Evolutionary conservation across 2,888 invertebrate species (phyloP).

Genomic region (Volucella bombylans): DNA sequence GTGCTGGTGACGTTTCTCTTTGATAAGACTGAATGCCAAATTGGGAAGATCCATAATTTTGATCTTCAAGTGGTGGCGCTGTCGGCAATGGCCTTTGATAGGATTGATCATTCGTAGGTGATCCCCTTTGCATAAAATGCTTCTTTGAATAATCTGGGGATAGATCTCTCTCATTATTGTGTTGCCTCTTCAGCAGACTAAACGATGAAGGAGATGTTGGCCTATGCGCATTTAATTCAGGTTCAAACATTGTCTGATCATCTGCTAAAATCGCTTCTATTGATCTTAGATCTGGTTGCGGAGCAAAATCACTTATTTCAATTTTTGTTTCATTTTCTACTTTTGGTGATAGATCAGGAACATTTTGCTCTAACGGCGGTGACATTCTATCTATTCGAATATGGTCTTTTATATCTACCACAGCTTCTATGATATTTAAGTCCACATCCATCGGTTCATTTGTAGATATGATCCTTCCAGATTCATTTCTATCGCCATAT

Average conservation of each 20-base stretch:
- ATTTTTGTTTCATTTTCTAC: slow-evolving; percentile 78
- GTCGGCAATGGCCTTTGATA: slow-evolving; percentile 23
- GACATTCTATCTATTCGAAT: slow-evolving; percentile 78
- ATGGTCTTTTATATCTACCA: slow-evolving; percentile 78
- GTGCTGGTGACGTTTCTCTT: slow-evolving; percentile 27
- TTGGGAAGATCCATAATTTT: neutral
- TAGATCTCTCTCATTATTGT: slow-evolving; percentile 77
- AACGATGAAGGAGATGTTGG: slow-evolving; percentile 22
- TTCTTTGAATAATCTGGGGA: slow-evolving; percentile 77
- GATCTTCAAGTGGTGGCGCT: neutral
- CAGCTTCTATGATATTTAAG: slow-evolving; percentile 76
- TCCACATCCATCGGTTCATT: slow-evolving; percentile 76
- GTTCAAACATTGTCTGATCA: slow-evolving; percentile 75
- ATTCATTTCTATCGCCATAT: slow-evolving; percentile 72
- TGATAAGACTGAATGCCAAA: neutral
- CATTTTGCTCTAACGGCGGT: slow-evolving; percentile 77
- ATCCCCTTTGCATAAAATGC: slow-evolving; percentile 28
- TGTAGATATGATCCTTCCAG: slow-evolving; percentile 6
- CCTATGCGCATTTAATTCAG: slow-evolving; percentile 33
- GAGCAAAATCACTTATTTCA: slow-evolving; percentile 77
- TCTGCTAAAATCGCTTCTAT: slow-evolving; percentile 55
- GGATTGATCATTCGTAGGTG: neutral
- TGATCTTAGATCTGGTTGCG: slow-evolving; percentile 58
- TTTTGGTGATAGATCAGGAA: slow-evolving; percentile 75
- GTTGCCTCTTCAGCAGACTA: slow-evolving; percentile 78